These are phyloP conservation scores for Rhadinocentrus ornatus DNA, from an alignment of 2,797 vertebrate genomes.

Conservation along the genomic window DNA sequence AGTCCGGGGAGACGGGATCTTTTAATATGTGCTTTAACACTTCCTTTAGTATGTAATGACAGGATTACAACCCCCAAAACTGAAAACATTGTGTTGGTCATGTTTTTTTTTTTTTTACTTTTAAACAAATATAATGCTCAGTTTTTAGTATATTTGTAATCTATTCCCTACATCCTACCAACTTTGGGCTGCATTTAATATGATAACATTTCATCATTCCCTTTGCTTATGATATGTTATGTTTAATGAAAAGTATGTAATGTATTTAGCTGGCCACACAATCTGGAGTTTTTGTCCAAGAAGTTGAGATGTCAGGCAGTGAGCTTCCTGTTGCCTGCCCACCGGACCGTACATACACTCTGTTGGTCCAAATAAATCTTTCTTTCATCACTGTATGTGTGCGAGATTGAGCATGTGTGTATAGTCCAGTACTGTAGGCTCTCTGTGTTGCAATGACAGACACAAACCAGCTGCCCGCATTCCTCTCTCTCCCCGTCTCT, in stretches of 20 bases:
- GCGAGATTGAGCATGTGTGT: slow-evolving; percentile 29
- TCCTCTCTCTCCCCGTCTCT: slow-evolving; percentile 67
- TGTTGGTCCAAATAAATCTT: slow-evolving; percentile 76
- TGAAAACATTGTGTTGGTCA: background rate
- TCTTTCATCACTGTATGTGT: slow-evolving; percentile 71
- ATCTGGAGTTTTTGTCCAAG: slow-evolving; percentile 49
- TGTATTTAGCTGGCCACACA: slow-evolving; percentile 22
- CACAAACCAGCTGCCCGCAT: slow-evolving; percentile 83
- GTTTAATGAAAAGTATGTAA: slow-evolving; percentile 2
- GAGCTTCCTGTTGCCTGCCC: slow-evolving; percentile 60
- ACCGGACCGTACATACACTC: slow-evolving; percentile 63
- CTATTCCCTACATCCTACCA: background rate
- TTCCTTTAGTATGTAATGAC: background rate
- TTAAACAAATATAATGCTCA: background rate
- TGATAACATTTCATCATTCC: slow-evolving; percentile 1
- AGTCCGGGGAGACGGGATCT: background rate
- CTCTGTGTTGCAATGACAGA: slow-evolving; percentile 82
- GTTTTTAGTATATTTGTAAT: slow-evolving; percentile 5
- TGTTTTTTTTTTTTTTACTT: slow-evolving; percentile 9
- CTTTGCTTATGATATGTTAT: slow-evolving; percentile 10
- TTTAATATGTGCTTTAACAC: background rate
- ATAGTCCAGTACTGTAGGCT: slow-evolving; percentile 75
- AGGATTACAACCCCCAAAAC: background rate
- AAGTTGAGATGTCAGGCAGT: slow-evolving; percentile 61
- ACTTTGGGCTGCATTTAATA: slow-evolving; percentile 15